Conservation (phyloP, 2,797 vertebrate species). For the Odontamblyopus rebecca region DNA sequence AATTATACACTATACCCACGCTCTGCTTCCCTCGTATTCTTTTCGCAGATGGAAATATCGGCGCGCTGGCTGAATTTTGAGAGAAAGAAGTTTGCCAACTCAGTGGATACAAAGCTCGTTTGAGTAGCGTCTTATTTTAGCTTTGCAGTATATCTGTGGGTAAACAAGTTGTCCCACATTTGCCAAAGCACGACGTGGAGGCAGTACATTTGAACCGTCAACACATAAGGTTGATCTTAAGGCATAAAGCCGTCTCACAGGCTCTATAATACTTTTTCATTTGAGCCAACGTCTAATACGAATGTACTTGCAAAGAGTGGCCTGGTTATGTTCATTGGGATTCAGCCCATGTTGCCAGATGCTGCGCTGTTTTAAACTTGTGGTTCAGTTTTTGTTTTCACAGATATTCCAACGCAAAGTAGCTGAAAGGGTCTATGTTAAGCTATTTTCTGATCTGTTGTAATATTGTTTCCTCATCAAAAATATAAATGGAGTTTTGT, state of each 20-base stretch:
- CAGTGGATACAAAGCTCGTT: background rate
- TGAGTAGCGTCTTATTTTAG: background rate
- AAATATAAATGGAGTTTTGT: too few species aligned
- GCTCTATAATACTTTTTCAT: background rate
- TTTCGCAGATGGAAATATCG: background rate
- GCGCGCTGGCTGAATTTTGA: background rate
- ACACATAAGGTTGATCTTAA: conserved; percentile 1
- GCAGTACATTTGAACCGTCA: background rate
- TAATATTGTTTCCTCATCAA: too few species aligned
- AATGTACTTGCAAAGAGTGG: background rate
- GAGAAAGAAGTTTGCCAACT: conserved; percentile 13
- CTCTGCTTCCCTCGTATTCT: too few species aligned
- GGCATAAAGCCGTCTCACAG: background rate
- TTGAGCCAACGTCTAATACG: background rate
- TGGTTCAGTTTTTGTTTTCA: too few species aligned
- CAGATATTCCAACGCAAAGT: too few species aligned
- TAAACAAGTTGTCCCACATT: conserved; percentile 6
- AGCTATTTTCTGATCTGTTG: too few species aligned
- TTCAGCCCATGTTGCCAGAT: too few species aligned
- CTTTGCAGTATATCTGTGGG: background rate
- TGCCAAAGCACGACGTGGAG: background rate
- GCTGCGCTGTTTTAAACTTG: too few species aligned
- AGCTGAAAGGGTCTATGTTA: too few species aligned
- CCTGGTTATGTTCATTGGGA: background rate
- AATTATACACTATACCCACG: too few species aligned